Evolutionary conservation across 2,888 invertebrate species (phyloP).

Genomic region (Aporophyla nigra): DNA sequence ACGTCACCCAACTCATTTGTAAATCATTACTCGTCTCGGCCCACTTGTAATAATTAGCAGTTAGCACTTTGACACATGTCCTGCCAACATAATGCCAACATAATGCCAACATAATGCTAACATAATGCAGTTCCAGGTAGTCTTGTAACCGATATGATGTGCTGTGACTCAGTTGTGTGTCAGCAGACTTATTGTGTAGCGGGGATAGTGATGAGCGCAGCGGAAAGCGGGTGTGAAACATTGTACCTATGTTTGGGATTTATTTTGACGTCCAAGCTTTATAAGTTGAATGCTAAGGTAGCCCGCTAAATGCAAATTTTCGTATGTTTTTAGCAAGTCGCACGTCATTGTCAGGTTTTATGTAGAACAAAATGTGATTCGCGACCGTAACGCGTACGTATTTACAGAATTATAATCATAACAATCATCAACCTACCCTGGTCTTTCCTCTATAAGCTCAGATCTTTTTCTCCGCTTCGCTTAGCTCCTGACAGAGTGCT

Average conservation of each 20-base stretch:
- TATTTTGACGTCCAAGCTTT: not conserved
- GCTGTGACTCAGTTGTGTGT: slow-evolving; percentile 68
- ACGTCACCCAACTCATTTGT: not conserved
- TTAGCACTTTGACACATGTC: slow-evolving; percentile 12
- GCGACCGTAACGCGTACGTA: too few species aligned
- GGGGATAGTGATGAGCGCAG: slow-evolving; percentile 51
- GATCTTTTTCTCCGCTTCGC: not conserved
- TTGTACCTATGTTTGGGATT: not conserved
- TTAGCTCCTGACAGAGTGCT: not conserved
- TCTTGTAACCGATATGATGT: slow-evolving; percentile 64
- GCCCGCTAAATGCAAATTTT: too few species aligned
- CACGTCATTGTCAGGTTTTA: too few species aligned
- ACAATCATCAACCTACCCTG: too few species aligned
- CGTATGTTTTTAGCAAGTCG: too few species aligned
- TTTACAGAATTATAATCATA: too few species aligned
- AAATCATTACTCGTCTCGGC: not conserved
- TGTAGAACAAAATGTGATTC: too few species aligned
- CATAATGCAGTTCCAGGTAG: slow-evolving; percentile 56
- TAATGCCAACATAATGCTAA: slow-evolving; percentile 13
- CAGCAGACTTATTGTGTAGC: slow-evolving; percentile 62
- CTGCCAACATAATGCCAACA: slow-evolving; percentile 25
- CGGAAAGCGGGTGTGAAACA: slow-evolving; percentile 39
- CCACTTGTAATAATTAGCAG: slow-evolving; percentile 36
- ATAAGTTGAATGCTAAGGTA: too few species aligned
- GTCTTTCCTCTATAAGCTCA: not conserved